Evolutionary conservation across 64 coral and sea anemone genomes (phyloP).

Genomic region (Anthopleura sola): DNA sequence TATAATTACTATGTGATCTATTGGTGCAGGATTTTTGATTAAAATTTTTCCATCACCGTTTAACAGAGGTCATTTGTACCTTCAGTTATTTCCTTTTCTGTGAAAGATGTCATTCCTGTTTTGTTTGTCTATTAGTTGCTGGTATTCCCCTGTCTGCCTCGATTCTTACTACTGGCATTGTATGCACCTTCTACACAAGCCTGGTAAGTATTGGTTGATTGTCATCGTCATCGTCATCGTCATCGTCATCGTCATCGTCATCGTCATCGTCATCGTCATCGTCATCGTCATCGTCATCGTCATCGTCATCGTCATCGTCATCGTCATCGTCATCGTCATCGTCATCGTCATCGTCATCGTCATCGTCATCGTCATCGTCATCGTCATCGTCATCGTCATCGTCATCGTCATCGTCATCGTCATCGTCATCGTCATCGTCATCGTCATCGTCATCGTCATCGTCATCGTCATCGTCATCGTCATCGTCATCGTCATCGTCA

Average conservation of each 20-base stretch:
- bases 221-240: not conserved
- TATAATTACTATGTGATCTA: too few species aligned
- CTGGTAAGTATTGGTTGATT: constrained; percentile 27
- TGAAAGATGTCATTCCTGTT: too few species aligned
- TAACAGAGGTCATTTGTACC: too few species aligned
- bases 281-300: not conserved
- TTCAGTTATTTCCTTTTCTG: too few species aligned
- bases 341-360: not conserved
- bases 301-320: not conserved
- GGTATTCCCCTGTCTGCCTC: constrained; percentile 59
- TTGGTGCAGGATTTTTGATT: too few species aligned
- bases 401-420: not conserved
- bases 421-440: not conserved
- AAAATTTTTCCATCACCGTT: too few species aligned
- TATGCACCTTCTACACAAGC: constrained; percentile 66
- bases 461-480: not conserved
- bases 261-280: not conserved
- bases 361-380: not conserved
- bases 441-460: not conserved
- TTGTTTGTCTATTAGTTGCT: constrained; percentile 36
- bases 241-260: not conserved
- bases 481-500: not conserved
- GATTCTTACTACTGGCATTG: constrained; percentile 61
- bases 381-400: constrained; percentile 5
- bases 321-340: not conserved